A percentile compares a stretch with the other conserved stretches of the same genome.
Conservation (phyloP, 1,140 invertebrate genomes). For the Drosophila parvula region DNA sequence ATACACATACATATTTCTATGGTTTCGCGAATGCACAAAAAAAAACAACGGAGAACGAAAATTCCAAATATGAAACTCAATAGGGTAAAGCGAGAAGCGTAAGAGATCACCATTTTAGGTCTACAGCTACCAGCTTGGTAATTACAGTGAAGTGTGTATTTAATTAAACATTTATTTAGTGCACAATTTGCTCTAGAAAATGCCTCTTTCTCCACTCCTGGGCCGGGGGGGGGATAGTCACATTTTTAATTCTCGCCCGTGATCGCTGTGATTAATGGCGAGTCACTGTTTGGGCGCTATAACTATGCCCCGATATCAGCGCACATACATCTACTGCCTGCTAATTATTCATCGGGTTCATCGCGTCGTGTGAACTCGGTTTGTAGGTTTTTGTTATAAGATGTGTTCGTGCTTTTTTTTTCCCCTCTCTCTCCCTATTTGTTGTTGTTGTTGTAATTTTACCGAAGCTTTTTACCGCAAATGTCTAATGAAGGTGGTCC, state of each 20-base stretch:
- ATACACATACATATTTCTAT: constrained; percentile 48
- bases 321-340: constrained; percentile 40
- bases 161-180: not conserved
- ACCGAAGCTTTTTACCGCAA: constrained; percentile 72
- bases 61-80: constrained; percentile 73
- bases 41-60: constrained; percentile 8
- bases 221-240: constrained; percentile 1
- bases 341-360: constrained; percentile 73
- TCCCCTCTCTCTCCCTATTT: not conserved
- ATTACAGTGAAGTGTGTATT: not conserved
- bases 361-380: constrained; percentile 76
- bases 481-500: constrained; percentile 82
- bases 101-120: constrained; percentile 19
- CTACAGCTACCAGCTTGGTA: not conserved
- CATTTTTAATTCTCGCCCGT: not conserved
- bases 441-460: constrained; percentile 28
- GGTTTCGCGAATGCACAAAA: constrained; percentile 47
- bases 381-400: constrained; percentile 77
- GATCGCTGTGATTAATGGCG: constrained; percentile 35
- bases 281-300: constrained; percentile 46
- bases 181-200: not conserved
- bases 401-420: constrained; percentile 44
- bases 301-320: constrained; percentile 30
- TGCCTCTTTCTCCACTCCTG: not conserved
- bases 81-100: constrained; percentile 52